A percentile compares a stretch with the other conserved stretches of the same genome.
phyloP scores from a whole-genome alignment of 2,113 vertebrate species.

The Eurypyga helias region DNA sequence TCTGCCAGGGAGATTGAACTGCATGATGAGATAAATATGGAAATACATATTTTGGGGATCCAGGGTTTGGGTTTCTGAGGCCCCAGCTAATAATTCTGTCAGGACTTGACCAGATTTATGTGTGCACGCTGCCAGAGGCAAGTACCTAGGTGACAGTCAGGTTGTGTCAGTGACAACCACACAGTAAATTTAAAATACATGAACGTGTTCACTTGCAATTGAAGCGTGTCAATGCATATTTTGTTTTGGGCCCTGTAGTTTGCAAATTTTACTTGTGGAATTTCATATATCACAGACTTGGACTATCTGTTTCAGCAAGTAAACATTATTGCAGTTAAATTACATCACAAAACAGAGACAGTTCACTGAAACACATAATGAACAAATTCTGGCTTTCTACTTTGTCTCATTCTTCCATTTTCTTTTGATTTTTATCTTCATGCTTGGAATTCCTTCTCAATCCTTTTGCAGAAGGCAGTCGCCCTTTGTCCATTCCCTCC shows the following conservation, averaged over 20 bases:
- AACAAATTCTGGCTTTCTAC: background rate
- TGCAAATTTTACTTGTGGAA: background rate
- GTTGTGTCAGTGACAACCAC: background rate
- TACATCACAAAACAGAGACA: background rate
- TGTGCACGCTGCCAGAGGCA: background rate
- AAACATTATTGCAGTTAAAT: background rate
- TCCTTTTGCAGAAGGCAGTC: background rate
- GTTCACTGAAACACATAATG: background rate
- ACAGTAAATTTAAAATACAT: background rate
- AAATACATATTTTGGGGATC: background rate
- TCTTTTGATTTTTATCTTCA: conserved; percentile 11
- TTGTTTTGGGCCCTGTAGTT: background rate
- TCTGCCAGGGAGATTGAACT: background rate
- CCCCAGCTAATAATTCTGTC: background rate
- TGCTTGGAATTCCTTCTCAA: background rate
- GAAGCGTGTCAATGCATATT: background rate
- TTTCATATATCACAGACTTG: background rate
- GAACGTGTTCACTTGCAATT: background rate
- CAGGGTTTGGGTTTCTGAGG: background rate
- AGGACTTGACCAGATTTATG: background rate
- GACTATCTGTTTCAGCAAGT: background rate
- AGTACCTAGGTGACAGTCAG: background rate
- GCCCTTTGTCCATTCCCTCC: background rate
- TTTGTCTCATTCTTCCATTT: background rate
- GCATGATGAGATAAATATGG: background rate